Evolutionary conservation across 2,797 vertebrate species (phyloP).

Genomic region (Hypotaenidia okinawae): DNA sequence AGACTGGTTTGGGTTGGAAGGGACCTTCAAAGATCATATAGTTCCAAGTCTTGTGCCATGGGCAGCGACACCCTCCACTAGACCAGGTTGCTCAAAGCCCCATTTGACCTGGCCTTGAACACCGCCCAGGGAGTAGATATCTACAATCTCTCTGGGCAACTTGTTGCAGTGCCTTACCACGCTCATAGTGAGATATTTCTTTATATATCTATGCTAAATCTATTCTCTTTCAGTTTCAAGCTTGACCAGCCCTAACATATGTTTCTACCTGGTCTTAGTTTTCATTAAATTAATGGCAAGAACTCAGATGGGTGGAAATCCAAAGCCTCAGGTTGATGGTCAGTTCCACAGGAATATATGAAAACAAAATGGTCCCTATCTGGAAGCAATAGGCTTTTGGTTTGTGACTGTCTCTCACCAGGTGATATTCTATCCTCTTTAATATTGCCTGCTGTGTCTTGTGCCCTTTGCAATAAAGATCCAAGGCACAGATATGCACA

Average conservation of each 20-base stretch:
- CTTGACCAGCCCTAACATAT: background rate
- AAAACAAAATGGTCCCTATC: background rate
- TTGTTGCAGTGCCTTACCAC: too few species aligned
- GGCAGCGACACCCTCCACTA: too few species aligned
- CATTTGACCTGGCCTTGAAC: too few species aligned
- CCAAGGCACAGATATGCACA: rapidly evolving
- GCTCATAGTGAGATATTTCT: too few species aligned
- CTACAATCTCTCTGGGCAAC: too few species aligned
- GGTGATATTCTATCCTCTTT: background rate
- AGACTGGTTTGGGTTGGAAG: too few species aligned
- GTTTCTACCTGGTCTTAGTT: background rate
- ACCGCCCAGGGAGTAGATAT: too few species aligned
- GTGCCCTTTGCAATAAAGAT: background rate
- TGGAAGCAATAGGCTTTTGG: background rate
- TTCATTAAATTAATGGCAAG: background rate
- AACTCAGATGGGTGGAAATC: background rate
- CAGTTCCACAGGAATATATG: background rate
- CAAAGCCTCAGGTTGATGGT: background rate
- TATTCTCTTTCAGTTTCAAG: too few species aligned
- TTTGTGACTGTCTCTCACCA: background rate
- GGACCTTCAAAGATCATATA: too few species aligned
- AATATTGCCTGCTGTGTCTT: background rate
- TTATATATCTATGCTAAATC: too few species aligned
- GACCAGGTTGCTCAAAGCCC: too few species aligned
- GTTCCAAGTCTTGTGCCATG: too few species aligned